These are phyloP conservation scores for Gallinago paraguaiae DNA, from an alignment of 2,113 vertebrate species.

Conservation along the genomic window DNA sequence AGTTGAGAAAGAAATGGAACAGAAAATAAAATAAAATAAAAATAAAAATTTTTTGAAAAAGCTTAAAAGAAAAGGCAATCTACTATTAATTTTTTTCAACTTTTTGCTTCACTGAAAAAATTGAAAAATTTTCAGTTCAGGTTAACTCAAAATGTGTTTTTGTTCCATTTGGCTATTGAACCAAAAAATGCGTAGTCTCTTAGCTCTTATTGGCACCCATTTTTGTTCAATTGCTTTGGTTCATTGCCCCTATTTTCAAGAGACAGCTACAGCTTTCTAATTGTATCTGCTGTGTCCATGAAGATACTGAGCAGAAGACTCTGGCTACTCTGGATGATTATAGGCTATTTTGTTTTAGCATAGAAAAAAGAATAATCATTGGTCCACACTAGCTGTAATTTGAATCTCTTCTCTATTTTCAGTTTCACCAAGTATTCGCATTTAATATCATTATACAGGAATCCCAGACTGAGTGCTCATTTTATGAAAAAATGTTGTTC, in stretches of 20 bases:
- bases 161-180: slow-evolving; percentile 16
- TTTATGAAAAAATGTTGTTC: not conserved
- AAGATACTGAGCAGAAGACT: not conserved
- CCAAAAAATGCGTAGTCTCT: not conserved
- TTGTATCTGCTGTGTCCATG: not conserved
- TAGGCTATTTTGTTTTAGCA: not conserved
- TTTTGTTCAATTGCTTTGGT: not conserved
- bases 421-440: not conserved
- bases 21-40: not conserved
- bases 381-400: not conserved
- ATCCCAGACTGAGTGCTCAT: not conserved
- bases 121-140: slow-evolving; percentile 23
- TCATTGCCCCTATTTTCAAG: not conserved
- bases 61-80: not conserved
- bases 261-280: slow-evolving; percentile 2
- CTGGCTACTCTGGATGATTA: slow-evolving; percentile 1
- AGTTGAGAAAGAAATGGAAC: not conserved
- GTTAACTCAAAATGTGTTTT: slow-evolving; percentile 13
- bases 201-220: not conserved
- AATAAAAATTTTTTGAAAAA: not conserved
- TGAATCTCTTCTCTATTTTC: not conserved
- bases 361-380: not conserved
- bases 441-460: not conserved
- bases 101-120: slow-evolving; percentile 56
- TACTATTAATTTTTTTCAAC: slow-evolving; percentile 11